Conservation (phyloP, 35 echinoderm and acorn worm species). For the Ophiothrix spiculata region DNA sequence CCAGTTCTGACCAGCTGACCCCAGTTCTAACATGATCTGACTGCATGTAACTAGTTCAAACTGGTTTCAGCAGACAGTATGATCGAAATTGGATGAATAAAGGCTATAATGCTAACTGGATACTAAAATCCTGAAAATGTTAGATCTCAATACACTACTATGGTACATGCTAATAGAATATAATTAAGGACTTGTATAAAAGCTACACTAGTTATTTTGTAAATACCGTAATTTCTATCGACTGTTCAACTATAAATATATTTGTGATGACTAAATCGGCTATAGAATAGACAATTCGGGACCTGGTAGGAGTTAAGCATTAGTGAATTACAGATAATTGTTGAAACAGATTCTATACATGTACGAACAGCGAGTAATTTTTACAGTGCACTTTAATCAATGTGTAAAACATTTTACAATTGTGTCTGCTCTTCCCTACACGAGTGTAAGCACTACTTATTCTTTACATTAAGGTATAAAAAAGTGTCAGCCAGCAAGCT, state of each 20-base stretch:
- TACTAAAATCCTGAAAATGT: no score
- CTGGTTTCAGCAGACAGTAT: not conserved
- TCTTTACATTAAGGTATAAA: not conserved
- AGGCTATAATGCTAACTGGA: no score
- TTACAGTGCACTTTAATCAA: slow-evolving; percentile 1
- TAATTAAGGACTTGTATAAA: slow-evolving; percentile 13
- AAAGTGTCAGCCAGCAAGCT: not conserved
- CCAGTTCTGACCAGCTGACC: not conserved
- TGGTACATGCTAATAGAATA: not conserved
- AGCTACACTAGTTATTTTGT: not conserved
- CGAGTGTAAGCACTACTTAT: not conserved
- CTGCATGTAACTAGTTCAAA: not conserved
- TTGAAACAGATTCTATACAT: slow-evolving; percentile 8
- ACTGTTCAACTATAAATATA: not conserved
- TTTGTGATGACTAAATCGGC: not conserved
- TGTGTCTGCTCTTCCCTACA: not conserved
- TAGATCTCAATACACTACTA: not conserved
- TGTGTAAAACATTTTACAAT: not conserved
- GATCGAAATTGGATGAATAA: not conserved
- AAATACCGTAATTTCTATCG: not conserved
- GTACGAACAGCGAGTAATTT: not conserved
- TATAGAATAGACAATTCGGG: slow-evolving; percentile 5
- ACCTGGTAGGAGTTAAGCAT: not conserved
- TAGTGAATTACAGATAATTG: not conserved
- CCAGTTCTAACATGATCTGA: not conserved